Evolutionary conservation across 2,113 vertebrate species (phyloP), one percentile per base, ranked within the genome.

Genomic region (Rhinolophus sinicus): DNA sequence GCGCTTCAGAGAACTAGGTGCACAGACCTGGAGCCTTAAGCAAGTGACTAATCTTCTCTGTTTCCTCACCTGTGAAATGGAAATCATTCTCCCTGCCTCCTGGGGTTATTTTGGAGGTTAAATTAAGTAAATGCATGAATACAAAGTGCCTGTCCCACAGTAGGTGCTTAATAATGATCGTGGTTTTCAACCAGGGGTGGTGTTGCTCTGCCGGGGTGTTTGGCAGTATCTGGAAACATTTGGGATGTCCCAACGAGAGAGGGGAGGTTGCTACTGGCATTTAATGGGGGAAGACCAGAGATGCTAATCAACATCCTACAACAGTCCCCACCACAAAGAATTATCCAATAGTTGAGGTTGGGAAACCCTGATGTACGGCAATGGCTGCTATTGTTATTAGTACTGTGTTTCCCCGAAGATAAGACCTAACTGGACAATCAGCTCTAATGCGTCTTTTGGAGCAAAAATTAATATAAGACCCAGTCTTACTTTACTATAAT

Each of bases 1-100:
- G 15, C 0, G 3, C 10, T 0, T 13, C 35, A 8, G 16, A 35
- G 65, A 16, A 6, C 65, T 4, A 6, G n/a, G 28, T 2, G 18
- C 56, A 11, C 47, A 7, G 67, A 75, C 12, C 47, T 19, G 33
- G 47, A 58, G 14, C 65, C n/a, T 1, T 11, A 8, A 16, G n/a
- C 50, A 82, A 47, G 52, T 13, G 44, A 21, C 76, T n/a, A 24
- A 9, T 24, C 60, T 40, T 65, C 54, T 78, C 58, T 21, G 6
- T 19, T 38, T 76, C 40, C 52, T 70, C 82, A 50, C 88, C 47
- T n/a, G 12, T 56, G 47, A n/a, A 28, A 33, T 0, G 10, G 33
- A 70, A 35, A n/a, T 30, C n/a, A 3, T 8, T 8, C 8, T 16
- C 33, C 44, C 70, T 35, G 75, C 58, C 65, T 87, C 80, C 81